Conservation (phyloP, 2,888 invertebrate species). For the Nasonia oneida region DNA sequence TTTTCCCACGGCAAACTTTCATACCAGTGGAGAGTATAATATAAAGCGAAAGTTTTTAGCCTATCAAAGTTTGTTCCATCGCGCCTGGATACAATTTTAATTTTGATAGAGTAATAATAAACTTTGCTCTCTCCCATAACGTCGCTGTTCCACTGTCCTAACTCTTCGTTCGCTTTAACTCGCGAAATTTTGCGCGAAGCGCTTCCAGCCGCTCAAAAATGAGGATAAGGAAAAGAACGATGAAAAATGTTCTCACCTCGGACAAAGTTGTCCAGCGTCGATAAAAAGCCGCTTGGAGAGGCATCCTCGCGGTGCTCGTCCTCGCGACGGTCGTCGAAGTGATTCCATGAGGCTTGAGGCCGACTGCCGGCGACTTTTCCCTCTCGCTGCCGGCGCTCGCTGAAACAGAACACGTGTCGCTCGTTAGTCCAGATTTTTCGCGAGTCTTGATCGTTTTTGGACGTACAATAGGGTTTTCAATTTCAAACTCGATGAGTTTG, state of each 20-base stretch:
- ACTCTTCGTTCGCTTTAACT: background rate
- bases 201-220: background rate
- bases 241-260: slow-evolving; percentile 24
- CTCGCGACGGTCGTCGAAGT: background rate
- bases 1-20: background rate
- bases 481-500: background rate
- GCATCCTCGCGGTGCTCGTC: slow-evolving; percentile 33
- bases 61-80: background rate
- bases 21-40: background rate
- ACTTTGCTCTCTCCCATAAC: background rate
- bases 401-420: slow-evolving; percentile 22
- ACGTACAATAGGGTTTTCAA: background rate
- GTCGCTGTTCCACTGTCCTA: background rate
- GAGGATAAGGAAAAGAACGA: background rate
- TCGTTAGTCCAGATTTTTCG: slow-evolving; percentile 30
- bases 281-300: slow-evolving; percentile 60
- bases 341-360: background rate
- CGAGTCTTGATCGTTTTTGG: background rate
- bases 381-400: slow-evolving; percentile 59
- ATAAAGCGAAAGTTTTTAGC: background rate
- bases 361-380: slow-evolving; percentile 41
- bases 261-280: slow-evolving; percentile 11
- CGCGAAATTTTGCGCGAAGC: background rate
- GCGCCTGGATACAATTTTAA: background rate
- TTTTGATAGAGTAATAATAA: background rate